phyloP scores from a whole-genome alignment of 2,797 vertebrate species.

The Etheostoma nigrum region DNA sequence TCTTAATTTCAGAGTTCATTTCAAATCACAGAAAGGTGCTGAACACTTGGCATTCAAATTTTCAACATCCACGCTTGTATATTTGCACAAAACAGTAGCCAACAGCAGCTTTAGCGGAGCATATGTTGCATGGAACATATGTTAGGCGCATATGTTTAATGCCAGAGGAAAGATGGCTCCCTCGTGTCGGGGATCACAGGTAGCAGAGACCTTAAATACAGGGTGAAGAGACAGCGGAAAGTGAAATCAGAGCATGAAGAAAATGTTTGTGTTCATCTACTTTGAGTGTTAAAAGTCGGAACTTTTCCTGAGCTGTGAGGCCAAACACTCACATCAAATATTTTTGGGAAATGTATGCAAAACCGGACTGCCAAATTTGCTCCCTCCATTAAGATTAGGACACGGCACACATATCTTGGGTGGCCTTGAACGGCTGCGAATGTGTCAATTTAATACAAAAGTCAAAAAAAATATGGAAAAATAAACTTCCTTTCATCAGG shows the following conservation, averaged over 20 bases:
- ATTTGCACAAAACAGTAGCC: slow-evolving; percentile 34
- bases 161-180: slow-evolving; percentile 64
- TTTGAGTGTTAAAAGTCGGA: slow-evolving; percentile 18
- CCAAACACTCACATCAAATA: slow-evolving; percentile 48
- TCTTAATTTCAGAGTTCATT: slow-evolving; percentile 42
- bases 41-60: slow-evolving; percentile 42
- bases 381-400: slow-evolving; percentile 77
- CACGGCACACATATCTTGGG: slow-evolving; percentile 41
- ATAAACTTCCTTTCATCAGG: slow-evolving; percentile 74
- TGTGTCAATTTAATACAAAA: slow-evolving; percentile 68
- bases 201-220: slow-evolving; percentile 50
- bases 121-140: slow-evolving; percentile 66
- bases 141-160: slow-evolving; percentile 68
- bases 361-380: slow-evolving; percentile 63
- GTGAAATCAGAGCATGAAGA: slow-evolving; percentile 26
- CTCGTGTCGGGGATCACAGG: slow-evolving; percentile 66
- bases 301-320: slow-evolving; percentile 47
- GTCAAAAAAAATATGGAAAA: slow-evolving; percentile 60
- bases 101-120: slow-evolving; percentile 47
- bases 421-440: slow-evolving; percentile 51
- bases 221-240: slow-evolving; percentile 11
- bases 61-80: slow-evolving; percentile 17
- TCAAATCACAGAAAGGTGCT: slow-evolving; percentile 47
- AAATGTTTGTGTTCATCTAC: slow-evolving; percentile 3
- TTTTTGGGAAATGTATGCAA: slow-evolving; percentile 76